Evolutionary conservation across 2,888 invertebrate genomes (phyloP), one percentile per base, ranked within the genome.

Genomic region (Drosophila recens): DNA sequence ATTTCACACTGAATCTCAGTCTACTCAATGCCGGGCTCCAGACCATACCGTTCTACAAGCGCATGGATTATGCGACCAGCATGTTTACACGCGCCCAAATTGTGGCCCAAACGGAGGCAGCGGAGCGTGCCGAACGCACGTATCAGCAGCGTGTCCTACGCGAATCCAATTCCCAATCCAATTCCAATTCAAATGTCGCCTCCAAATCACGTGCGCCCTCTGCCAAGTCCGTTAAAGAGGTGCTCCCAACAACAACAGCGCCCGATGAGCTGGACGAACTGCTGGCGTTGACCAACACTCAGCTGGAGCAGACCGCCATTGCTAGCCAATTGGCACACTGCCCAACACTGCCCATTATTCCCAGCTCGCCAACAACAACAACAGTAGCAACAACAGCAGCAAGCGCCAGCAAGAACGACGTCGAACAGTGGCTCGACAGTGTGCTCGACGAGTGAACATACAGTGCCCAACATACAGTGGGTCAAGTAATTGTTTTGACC

Each of bases 11-110:
- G 1, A 92, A 94, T 75, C 82, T 93, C 1, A 90, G 91, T 20
- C 80, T 91, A 2, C 82, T 94, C 1, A 92, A 92, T 33, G 87
- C 87, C 20, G 93, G 93, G 0, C 81, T 94, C n/a, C 88, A 91
- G 64, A 92, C 93, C n/a, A 92, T 94, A 72, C 93, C 94, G 0
- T 93, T 93, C 68, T 92, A 93, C 77, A 92, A 93, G 61, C 93
- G 92, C 13, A 81, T 93, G 80, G 90, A 93, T 51, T 92, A 93
- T 45, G 73, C 92, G 0, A 77, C 91, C 0, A 77, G 81, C 2
- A 91, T 93, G 86, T 93, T 94, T 42, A 92, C 90, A 2, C 92
- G 92, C 58, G 86, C 91, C 34, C 90, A 92, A 64, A 74, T 92
- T 1, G 51, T 69, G 0, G 66, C 76, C 8, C 92, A 92, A 85